phyloP scores from a whole-genome alignment of 2,113 vertebrate genomes.

The Dromaius novaehollandiae region DNA sequence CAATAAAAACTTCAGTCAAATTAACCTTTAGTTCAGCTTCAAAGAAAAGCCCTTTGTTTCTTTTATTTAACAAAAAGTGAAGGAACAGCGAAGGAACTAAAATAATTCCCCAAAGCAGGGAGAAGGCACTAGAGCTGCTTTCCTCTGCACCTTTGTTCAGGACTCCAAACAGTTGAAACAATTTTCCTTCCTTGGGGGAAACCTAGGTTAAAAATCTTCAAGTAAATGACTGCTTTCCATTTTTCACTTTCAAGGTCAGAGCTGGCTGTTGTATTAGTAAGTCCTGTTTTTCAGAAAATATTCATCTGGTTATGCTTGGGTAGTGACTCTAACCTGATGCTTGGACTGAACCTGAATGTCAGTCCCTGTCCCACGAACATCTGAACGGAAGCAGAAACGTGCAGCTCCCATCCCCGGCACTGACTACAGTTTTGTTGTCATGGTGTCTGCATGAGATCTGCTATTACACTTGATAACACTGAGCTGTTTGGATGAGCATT shows the following conservation, averaged over 20 bases:
- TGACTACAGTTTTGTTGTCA: background rate
- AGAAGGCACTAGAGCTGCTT: background rate
- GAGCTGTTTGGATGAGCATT: background rate
- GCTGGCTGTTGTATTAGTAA: background rate
- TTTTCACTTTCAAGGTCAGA: background rate
- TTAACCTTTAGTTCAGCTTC: background rate
- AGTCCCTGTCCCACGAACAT: background rate
- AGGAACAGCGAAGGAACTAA: background rate
- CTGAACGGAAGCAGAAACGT: background rate
- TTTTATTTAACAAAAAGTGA: background rate
- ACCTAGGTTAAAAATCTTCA: background rate
- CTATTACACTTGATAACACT: background rate
- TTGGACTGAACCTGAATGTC: background rate
- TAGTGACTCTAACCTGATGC: background rate
- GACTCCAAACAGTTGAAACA: background rate
- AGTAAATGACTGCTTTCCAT: fast-evolving
- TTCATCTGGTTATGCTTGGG: background rate
- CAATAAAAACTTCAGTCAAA: background rate
- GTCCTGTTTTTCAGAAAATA: background rate
- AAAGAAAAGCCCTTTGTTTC: background rate
- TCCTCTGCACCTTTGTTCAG: background rate
- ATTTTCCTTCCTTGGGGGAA: background rate
- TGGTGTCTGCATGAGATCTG: background rate
- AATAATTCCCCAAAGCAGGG: background rate
- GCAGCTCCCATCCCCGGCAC: background rate